Percentiles rank a stretch among this genome's conserved stretches.
phyloP scores from a whole-genome alignment of 2,888 invertebrate species.

The Crioceris asparagi region DNA sequence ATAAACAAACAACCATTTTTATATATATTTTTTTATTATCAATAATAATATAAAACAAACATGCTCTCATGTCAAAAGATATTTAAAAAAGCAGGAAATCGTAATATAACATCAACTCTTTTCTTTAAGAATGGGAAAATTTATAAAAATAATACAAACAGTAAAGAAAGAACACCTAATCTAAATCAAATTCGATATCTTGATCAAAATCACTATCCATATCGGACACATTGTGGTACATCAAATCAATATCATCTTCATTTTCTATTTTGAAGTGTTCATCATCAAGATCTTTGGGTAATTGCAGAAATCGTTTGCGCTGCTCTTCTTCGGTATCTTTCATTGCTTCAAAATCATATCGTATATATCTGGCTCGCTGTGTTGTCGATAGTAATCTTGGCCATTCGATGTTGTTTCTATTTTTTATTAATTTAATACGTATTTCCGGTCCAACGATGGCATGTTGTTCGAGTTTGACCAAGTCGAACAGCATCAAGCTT shows the following conservation, averaged over 20 bases:
- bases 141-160: too few relatives aligned
- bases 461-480: too few relatives aligned
- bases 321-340: conserved; percentile 22
- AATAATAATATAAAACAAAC: too few relatives aligned
- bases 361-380: conserved; percentile 26
- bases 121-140: too few relatives aligned
- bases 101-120: too few relatives aligned
- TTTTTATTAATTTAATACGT: conserved; percentile 27
- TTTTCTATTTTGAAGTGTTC: too few relatives aligned
- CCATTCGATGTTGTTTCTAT: conserved; percentile 25
- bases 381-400: conserved; percentile 23
- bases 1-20: too few relatives aligned
- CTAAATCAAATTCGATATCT: conserved; percentile 16
- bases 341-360: conserved; percentile 25
- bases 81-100: too few relatives aligned
- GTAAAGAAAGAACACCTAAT: too few relatives aligned
- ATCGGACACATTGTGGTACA: conserved; percentile 23
- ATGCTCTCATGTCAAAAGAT: too few relatives aligned
- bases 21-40: too few relatives aligned
- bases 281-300: conserved; percentile 17
- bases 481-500: too few relatives aligned
- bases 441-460: conserved; percentile 24
- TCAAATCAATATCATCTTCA: conserved; percentile 10
- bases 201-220: conserved; percentile 25
- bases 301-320: conserved; percentile 18